Percentiles rank a stretch among this genome's conserved stretches.
Evolutionary conservation across 1,140 invertebrate species (phyloP).

Genomic region (Aradophagus sp.): DNA sequence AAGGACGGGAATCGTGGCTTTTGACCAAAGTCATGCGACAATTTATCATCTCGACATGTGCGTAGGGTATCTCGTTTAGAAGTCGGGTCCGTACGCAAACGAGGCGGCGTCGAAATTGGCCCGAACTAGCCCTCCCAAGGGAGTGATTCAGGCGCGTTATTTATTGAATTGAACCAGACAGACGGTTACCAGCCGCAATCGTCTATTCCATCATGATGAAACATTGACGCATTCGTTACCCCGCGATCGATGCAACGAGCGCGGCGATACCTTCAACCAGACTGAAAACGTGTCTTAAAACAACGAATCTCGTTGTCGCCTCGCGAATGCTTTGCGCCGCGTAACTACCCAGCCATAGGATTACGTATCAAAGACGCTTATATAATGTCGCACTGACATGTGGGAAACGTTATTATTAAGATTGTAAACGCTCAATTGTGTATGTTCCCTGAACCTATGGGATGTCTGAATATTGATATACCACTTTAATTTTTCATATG

Average conservation of each 20-base stretch:
- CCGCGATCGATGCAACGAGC: conserved; percentile 6
- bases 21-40: conserved; percentile 27
- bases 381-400: too few species aligned
- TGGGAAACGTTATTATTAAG: too few species aligned
- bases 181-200: conserved; percentile 52
- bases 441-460: too few species aligned
- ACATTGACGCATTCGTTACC: conserved; percentile 48
- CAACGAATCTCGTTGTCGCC: background rate
- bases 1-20: conserved; percentile 9
- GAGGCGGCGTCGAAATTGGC: conserved; percentile 53
- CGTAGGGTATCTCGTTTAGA: conserved; percentile 47
- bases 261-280: conserved; percentile 7
- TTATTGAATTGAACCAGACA: conserved; percentile 60
- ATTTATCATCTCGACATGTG: conserved; percentile 43
- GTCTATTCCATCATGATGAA: conserved; percentile 58
- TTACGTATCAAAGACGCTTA: too few species aligned
- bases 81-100: conserved; percentile 35
- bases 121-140: conserved; percentile 36
- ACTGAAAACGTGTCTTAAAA: conserved; percentile 5
- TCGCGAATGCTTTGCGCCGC: background rate
- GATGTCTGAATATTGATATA: too few species aligned
- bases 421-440: too few species aligned
- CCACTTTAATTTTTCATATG: too few species aligned
- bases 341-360: too few species aligned
- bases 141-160: conserved; percentile 52